Percentiles rank a stretch among this genome's conserved stretches.
Evolutionary conservation across 2,888 invertebrate species (phyloP).

Genomic region (Coronaproctus castanopsis): DNA sequence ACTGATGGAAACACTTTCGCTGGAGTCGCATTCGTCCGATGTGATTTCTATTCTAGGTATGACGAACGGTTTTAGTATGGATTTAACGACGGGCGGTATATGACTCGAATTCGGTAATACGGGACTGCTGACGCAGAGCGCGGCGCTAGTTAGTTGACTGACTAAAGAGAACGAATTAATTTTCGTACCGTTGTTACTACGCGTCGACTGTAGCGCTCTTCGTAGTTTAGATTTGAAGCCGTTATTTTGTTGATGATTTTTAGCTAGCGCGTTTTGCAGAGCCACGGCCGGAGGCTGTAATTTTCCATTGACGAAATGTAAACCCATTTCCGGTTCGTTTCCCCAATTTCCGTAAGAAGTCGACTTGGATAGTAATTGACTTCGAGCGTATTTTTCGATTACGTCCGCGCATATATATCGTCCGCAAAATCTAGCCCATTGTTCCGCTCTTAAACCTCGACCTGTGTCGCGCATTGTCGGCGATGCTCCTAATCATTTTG

Average conservation of each 20-base stretch:
- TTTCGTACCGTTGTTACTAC: constrained; percentile 30
- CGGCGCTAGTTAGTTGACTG: constrained; percentile 37
- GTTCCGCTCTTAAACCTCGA: constrained; percentile 44
- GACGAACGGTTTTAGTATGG: constrained; percentile 34
- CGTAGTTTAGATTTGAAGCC: constrained; percentile 33
- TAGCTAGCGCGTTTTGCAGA: constrained; percentile 14
- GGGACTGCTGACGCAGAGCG: constrained; percentile 38
- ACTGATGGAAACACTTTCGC: neutral
- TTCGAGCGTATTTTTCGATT: constrained; percentile 42
- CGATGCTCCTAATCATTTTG: constrained; percentile 41
- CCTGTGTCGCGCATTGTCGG: constrained; percentile 45
- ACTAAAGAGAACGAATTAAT: constrained; percentile 25
- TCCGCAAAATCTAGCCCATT: constrained; percentile 55
- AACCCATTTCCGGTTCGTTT: constrained; percentile 35
- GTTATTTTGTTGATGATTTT: constrained; percentile 13
- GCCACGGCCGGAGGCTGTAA: constrained; percentile 24
- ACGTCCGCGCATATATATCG: constrained; percentile 47
- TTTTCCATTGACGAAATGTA: constrained; percentile 22
- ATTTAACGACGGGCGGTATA: constrained; percentile 35
- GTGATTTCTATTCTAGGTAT: constrained; percentile 34
- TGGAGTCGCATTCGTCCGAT: constrained; percentile 4
- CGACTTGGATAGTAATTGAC: constrained; percentile 34
- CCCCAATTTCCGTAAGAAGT: constrained; percentile 37
- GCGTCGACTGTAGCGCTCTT: constrained; percentile 36
- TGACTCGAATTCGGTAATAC: constrained; percentile 34